Evolutionary conservation across 64 coral and sea anemone genomes (phyloP).

Genomic region (Montipora efflorescens): DNA sequence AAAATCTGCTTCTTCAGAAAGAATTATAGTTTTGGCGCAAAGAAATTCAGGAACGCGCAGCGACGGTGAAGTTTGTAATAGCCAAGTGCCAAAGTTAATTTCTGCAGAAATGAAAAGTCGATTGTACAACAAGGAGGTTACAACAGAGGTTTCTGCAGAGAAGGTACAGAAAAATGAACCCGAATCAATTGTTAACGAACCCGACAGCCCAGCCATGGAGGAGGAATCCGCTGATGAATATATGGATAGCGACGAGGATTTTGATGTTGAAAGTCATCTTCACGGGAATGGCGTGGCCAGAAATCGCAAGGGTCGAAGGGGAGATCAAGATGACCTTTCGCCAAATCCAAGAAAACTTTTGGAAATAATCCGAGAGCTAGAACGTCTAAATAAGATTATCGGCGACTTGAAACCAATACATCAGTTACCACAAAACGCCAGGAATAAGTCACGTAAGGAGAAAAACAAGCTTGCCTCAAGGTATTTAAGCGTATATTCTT

Average conservation of each 20-base stretch:
- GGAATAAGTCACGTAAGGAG: conserved; percentile 95
- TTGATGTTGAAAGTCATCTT: conserved; percentile 67
- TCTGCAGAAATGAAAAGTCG: conserved; percentile 78
- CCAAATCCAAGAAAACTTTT: conserved; percentile 95
- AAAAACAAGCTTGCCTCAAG: conserved; percentile 99
- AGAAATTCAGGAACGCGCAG: conserved; percentile 51
- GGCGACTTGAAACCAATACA: conserved; percentile 96
- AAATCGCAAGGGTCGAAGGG: conserved; percentile 87
- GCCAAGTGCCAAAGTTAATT: conserved; percentile 73
- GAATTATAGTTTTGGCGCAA: conserved; percentile 44
- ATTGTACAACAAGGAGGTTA: neutral
- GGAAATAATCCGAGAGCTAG: conserved; percentile 90
- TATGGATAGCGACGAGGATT: conserved; percentile 91
- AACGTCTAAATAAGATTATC: conserved; percentile 89
- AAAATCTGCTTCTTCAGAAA: conserved; percentile 23
- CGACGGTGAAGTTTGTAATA: neutral
- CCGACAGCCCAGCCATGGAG: conserved; percentile 11
- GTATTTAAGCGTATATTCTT: conserved; percentile 36
- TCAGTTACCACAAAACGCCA: conserved; percentile 83
- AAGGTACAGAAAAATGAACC: conserved; percentile 12
- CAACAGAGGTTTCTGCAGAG: neutral
- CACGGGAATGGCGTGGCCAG: conserved; percentile 62
- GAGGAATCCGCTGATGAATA: conserved; percentile 94
- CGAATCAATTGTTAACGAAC: neutral
- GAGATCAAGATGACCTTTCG: conserved; percentile 89